Base-by-base conservation (phyloP, 2,797 vertebrate species). In the Dendrocincla fuliginosa region DNA sequence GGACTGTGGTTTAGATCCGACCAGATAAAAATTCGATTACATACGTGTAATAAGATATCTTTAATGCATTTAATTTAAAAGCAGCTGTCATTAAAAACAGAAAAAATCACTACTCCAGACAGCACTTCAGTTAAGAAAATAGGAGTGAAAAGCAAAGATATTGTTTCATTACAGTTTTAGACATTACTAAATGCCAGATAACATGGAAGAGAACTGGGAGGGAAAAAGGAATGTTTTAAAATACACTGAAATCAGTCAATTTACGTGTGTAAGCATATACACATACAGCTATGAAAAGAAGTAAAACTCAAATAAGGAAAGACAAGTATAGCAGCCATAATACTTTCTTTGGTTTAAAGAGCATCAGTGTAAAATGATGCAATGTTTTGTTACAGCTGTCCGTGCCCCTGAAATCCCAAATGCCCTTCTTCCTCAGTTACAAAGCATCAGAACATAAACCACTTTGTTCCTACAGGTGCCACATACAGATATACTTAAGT, bases 181-280 rank as follows among this genome's bases (percentile, higher is more conserved):
- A 78, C 5, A 6, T 25, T 41, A 52, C 5, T 78, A 71, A 59
- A 63, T 41, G 25, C 27, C 44, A 7, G 14, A 47, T 13, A 77
- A 50, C 6, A 56, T 2, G 23, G 4, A 84, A 52, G 5, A 83
- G 8, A 71, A 44, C 2, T 57, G 17, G 4, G 3, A 7, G 11
- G 6, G 8, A 6, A 46, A 64, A 17, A 4, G 3, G 1, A 13
- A 1, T n/a, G 3, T 53, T 50, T 74, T 46, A 80, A 56, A 56
- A 77, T 3, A 16, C 10, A 37, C 2, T 35, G 10, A n/a, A 79
- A 87, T 30, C n/a, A 27, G 19, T 56, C 15, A n/a, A 32, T 64
- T 84, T n/a, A 33, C 8, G 30, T 9, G 61, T 10, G 14, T 8
- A 65, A 81, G 27, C 16, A 67, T 0, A 0, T 39, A 42, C 7